phyloP scores from a whole-genome alignment of 53 echinoderm and acorn worm genomes.

The Temnopleurus reevesii region DNA sequence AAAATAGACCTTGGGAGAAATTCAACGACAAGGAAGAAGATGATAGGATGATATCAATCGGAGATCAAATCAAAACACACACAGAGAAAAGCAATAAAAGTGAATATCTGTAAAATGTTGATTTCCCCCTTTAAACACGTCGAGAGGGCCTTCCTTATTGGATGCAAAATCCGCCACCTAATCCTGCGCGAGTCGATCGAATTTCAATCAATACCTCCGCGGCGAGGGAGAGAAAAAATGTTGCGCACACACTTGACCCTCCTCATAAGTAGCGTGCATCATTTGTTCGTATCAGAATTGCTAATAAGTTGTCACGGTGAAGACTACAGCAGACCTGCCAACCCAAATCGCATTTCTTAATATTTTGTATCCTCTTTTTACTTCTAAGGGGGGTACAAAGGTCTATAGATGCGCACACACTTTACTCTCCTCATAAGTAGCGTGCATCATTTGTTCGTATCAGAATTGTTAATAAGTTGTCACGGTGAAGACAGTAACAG shows the following conservation, averaged over 20 bases:
- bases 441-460: not conserved
- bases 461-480: not conserved
- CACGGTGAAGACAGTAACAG: no score
- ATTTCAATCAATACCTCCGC: slow-evolving; percentile 47
- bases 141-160: slow-evolving; percentile 34
- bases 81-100: no score
- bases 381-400: no score
- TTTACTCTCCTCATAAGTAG: not conserved
- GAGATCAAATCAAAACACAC: no score
- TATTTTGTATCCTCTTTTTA: no score
- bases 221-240: not conserved
- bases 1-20: no score
- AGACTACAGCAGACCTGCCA: no score
- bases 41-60: no score
- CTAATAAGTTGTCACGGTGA: not conserved
- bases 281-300: not conserved
- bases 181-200: slow-evolving; percentile 27
- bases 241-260: slow-evolving; percentile 31
- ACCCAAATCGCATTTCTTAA: no score
- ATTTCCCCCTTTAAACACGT: slow-evolving; percentile 30
- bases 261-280: not conserved
- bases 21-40: no score
- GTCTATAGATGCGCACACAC: slow-evolving; percentile 18
- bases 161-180: slow-evolving; percentile 41
- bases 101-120: not conserved